Base-by-base conservation (phyloP, 2,113 vertebrate genomes). In the Potamarius usumacintae region DNA sequence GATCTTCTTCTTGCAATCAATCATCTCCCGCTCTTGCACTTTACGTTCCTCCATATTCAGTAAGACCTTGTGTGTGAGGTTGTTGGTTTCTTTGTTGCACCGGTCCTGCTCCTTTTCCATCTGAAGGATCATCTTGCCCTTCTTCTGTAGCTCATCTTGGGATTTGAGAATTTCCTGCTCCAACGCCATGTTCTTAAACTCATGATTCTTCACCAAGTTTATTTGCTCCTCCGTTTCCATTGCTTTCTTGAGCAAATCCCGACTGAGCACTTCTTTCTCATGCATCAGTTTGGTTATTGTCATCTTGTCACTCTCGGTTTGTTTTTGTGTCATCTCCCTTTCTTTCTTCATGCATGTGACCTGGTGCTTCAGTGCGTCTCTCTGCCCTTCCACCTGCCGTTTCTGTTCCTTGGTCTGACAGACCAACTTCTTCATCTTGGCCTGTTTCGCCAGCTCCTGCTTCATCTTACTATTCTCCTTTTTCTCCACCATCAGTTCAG, bases 1-100 rank as follows among this genome's bases (percentile, higher is more conserved):
- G 2, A 97, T 96, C 92, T 96, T 97, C 93, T 97, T 99, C 93
- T 95, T 96, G 86, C 95, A 97, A 57, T 98, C 96, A 90, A 96
- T 97, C 85, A 98, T 96, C 93, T 97, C 95, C 88, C 94, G 93
- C 92, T 99, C 97, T 89, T 87, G 93, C 22, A 95, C 87, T 94
- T 99, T 97, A 55, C 96, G 93, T 53, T 97, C 96, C 92, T 96
- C 96, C 92, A 97, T 94, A 90, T 96, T 95, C 72, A 93, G 92
- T 57, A 97, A 94, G 71, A 98, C 93, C 97, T 99, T 92, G 20
- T 25, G 18, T 25, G 18, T 63, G 69, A 34, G 69, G 69, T 30
- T 15, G 1, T 10, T 71, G 69, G 1, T 6, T 71, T 34, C 10
- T 0, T 14, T 83, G 58, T 65, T 48, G 14, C 15, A 71, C 27